Evolutionary conservation across 2,797 vertebrate species (phyloP).

Genomic region (Aldrovandia affinis): DNA sequence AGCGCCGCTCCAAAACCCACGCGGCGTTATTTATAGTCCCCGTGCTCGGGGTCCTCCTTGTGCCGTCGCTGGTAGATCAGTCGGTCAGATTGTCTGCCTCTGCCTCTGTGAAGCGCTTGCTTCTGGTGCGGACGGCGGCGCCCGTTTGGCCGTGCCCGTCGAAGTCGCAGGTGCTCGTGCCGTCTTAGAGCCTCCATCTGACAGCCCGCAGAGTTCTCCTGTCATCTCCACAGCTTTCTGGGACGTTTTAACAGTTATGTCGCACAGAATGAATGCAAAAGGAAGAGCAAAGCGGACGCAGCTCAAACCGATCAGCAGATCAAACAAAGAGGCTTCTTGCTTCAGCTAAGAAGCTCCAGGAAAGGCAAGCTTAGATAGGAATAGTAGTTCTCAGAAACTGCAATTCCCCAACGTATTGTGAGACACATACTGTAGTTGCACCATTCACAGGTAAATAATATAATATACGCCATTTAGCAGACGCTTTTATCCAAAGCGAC

Average conservation of each 20-base stretch:
- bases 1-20: not conserved
- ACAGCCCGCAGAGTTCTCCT: not conserved
- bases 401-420: too few relatives aligned
- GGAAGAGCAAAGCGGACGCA: not conserved
- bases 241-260: constrained; percentile 8
- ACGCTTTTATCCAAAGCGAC: too few relatives aligned
- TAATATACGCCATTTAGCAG: too few relatives aligned
- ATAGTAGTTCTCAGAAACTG: not conserved
- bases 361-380: not conserved
- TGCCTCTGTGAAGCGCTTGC: not conserved
- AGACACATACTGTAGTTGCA: not conserved
- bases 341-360: not conserved
- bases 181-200: not conserved
- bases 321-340: not conserved
- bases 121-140: not conserved
- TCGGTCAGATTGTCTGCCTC: not conserved
- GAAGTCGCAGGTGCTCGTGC: not conserved
- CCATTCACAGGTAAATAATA: too few relatives aligned
- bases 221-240: not conserved
- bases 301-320: not conserved
- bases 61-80: not conserved
- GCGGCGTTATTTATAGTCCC: not conserved
- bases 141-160: not conserved
- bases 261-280: not conserved
- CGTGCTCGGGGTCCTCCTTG: not conserved